A percentile compares a stretch with the other conserved stretches of the same genome.
These are phyloP conservation scores for Chymomyza caudatula DNA, from an alignment of 2,888 invertebrate species.

Conservation along the genomic window DNA sequence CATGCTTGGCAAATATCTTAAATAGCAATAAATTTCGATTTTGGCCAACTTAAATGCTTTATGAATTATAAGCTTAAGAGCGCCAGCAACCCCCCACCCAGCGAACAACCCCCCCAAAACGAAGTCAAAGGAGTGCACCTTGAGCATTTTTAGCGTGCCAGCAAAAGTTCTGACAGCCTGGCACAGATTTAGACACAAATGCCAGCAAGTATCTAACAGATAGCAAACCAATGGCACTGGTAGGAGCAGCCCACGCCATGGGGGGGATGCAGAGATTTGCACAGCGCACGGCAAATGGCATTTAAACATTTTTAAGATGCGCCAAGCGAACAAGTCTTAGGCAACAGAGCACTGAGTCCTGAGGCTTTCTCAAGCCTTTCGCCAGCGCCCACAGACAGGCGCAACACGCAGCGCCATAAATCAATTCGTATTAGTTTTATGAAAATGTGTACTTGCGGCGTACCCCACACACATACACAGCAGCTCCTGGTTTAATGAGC, in stretches of 20 bases:
- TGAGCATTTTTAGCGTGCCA: conserved; percentile 66
- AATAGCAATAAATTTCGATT: conserved; percentile 78
- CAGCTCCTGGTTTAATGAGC: conserved; percentile 66
- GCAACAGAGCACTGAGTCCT: not conserved
- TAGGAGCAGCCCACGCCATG: not conserved
- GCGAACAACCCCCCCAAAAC: not conserved
- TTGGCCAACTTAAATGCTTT: conserved; percentile 76
- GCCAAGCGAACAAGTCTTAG: conserved; percentile 11
- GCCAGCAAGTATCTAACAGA: conserved; percentile 47
- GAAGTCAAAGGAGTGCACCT: conserved; percentile 54
- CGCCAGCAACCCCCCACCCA: not conserved
- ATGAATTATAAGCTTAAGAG: conserved; percentile 76
- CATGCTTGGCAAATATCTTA: conserved; percentile 65
- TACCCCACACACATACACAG: conserved; percentile 22
- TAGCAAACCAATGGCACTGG: conserved; percentile 48
- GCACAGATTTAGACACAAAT: conserved; percentile 65
- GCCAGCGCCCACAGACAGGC: conserved; percentile 29
- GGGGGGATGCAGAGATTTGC: conserved; percentile 38
- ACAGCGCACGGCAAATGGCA: conserved; percentile 42
- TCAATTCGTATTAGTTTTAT: conserved; percentile 78
- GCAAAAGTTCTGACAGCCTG: conserved; percentile 56
- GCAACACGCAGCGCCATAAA: conserved; percentile 68
- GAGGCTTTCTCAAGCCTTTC: conserved; percentile 57
- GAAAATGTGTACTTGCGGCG: conserved; percentile 77
- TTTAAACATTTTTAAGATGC: conserved; percentile 60